Base-by-base conservation (phyloP, 2,888 invertebrate species). In the Drosophila kokeensis region DNA sequence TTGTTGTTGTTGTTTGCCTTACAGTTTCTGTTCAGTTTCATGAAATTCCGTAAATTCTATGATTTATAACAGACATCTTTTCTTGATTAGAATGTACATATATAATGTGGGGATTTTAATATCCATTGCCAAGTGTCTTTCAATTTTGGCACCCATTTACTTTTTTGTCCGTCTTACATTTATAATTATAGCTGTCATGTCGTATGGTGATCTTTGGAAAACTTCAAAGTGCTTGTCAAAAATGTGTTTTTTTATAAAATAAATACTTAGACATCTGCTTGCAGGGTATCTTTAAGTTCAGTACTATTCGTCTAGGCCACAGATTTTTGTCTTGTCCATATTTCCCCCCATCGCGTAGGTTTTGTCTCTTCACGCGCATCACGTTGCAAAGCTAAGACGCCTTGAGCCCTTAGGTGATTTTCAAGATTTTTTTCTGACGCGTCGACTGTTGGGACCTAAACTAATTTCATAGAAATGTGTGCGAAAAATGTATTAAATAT, bases 321-420 rank as follows among this genome's bases (percentile, higher is more conserved):
- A 32, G 3, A 18, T 8, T 34, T 11, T 45, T n/a, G 10, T 15
- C 27, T 50, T 18, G 36, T 15, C 32, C 3, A 64, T 64, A 48
- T 62, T 49, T 64, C 36, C 21, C 64, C 1, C 13, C 40, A 21
- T 15, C 10, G 7, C 10, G 29, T 29, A 34, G 64, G 10, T 18
- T 62, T 40, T 50, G 27, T 27, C 18, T 27, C 40, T 58, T 59
- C 60, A 65, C 53, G 69, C 69, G 53, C 68, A 69, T 69, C 69
- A 69, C 67, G 80, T 80, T 58, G 57, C 57, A 66, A 24, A 53
- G 59, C 63, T 29, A 63, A 72, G 72, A 59, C 76, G 53, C 21
- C 53, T 70, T 71, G 64, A 80, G 76, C 82, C 82, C 73, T 45
- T 38, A 65, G 80, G 82, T 81, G 79, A 74, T 70, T 85, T 76